These are phyloP conservation scores for Melanchra persicariae DNA, from an alignment of 2,888 invertebrate genomes.

Conservation along the genomic window DNA sequence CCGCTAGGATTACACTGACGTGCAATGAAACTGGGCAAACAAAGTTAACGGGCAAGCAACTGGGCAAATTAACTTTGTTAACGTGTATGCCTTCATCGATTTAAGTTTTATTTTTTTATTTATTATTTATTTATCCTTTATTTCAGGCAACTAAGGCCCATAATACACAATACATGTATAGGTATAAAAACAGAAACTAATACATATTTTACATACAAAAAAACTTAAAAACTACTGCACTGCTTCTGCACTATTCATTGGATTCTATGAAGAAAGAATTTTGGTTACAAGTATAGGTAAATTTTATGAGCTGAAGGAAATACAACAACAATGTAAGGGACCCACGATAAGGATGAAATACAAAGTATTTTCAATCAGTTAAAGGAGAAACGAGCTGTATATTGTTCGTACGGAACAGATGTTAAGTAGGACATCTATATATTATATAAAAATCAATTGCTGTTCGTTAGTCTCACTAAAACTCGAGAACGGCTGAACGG, in stretches of 20 bases:
- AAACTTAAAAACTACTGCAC: too few species aligned
- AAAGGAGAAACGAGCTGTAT: neutral
- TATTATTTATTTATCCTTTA: too few species aligned
- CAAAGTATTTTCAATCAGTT: neutral
- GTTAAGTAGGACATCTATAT: too few species aligned
- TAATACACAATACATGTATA: too few species aligned
- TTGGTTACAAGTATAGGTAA: neutral
- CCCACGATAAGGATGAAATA: neutral
- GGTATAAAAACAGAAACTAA: too few species aligned
- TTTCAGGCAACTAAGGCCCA: too few species aligned
- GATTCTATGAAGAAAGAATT: neutral
- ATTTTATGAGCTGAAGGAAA: neutral
- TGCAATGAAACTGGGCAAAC: slow-evolving; percentile 41
- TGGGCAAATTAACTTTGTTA: slow-evolving; percentile 24
- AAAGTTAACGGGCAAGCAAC: slow-evolving; percentile 34
- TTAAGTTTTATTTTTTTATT: neutral
- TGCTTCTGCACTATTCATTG: too few species aligned
- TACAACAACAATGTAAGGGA: neutral
- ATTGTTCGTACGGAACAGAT: neutral
- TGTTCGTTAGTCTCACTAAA: too few species aligned
- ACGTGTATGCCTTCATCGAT: slow-evolving; percentile 17
- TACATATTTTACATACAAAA: too few species aligned
- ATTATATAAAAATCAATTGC: too few species aligned
- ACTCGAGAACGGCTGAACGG: too few species aligned
- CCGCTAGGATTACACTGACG: slow-evolving; percentile 51